phyloP scores from a whole-genome alignment of 2,888 invertebrate species.

The Apomyelois bistriatella region DNA sequence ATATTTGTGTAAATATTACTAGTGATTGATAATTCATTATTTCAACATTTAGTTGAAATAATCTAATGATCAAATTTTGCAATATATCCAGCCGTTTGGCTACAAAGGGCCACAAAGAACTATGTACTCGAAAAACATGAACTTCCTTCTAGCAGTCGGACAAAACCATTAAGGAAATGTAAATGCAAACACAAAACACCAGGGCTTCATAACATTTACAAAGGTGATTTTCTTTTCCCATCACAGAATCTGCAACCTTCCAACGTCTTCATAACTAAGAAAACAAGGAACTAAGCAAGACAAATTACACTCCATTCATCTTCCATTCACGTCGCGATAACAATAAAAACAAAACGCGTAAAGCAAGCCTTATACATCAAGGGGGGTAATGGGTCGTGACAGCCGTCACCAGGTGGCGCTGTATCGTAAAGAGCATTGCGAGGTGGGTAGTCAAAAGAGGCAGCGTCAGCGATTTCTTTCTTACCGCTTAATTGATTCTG shows the following conservation, averaged over 20 bases:
- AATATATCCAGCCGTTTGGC: too few relatives aligned
- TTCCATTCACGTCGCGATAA: slow-evolving; percentile 4
- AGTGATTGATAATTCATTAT: too few relatives aligned
- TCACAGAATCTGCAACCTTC: background rate
- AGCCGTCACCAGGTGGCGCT: slow-evolving; percentile 10
- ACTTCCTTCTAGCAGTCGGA: too few relatives aligned
- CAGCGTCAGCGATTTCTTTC: background rate
- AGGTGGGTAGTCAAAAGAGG: background rate
- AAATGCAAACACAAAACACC: too few relatives aligned
- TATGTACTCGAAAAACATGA: too few relatives aligned
- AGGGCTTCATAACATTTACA: background rate
- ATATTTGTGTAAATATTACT: too few relatives aligned
- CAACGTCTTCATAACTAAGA: background rate
- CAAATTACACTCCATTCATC: background rate
- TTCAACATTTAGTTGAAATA: too few relatives aligned
- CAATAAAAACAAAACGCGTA: slow-evolving; percentile 13
- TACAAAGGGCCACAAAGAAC: too few relatives aligned
- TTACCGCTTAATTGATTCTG: too few relatives aligned
- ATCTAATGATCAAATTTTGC: too few relatives aligned
- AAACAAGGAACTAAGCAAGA: slow-evolving; percentile 4
- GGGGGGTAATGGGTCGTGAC: slow-evolving; percentile 13
- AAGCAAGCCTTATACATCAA: slow-evolving; percentile 13
- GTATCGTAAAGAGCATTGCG: slow-evolving; percentile 1
- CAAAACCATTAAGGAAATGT: too few relatives aligned
- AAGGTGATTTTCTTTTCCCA: background rate